These are phyloP conservation scores for Drosophila lutescens DNA, from an alignment of 2,888 invertebrate species.

Conservation along the genomic window DNA sequence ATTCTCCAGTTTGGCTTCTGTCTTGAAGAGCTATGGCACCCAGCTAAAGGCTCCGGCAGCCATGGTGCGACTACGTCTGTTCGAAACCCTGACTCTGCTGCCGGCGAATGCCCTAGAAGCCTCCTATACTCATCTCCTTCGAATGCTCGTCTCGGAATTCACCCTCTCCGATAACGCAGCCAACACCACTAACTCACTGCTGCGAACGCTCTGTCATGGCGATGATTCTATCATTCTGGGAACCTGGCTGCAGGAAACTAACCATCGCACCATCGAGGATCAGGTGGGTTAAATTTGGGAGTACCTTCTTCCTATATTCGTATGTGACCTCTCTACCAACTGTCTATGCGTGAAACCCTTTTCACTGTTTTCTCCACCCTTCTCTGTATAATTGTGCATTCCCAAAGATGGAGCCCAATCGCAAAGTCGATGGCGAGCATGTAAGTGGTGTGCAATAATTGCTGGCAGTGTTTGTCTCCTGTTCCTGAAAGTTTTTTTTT, in stretches of 20 bases:
- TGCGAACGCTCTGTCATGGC: conserved; percentile 92
- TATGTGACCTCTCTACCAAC: conserved; percentile 20
- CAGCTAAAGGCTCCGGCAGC: conserved; percentile 97
- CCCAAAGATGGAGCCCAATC: conserved; percentile 91
- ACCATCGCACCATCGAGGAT: conserved; percentile 98
- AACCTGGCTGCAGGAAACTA: conserved; percentile 97
- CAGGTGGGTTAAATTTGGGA: conserved; percentile 88
- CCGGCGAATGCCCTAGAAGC: conserved; percentile 93
- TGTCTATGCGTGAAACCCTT: conserved; percentile 15
- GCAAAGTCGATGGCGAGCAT: conserved; percentile 91
- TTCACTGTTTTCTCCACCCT: conserved; percentile 17
- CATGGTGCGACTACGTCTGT: conserved; percentile 95
- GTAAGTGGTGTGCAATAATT: conserved; percentile 86
- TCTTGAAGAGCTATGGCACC: conserved; percentile 95
- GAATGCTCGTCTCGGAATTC: conserved; percentile 97
- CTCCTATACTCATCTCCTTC: conserved; percentile 93
- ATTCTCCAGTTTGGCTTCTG: conserved; percentile 89
- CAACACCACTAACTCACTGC: conserved; percentile 93
- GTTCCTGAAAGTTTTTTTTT: neutral
- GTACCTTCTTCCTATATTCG: neutral
- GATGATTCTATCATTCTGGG: conserved; percentile 96
- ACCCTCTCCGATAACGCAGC: conserved; percentile 97
- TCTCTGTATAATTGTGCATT: conserved; percentile 30
- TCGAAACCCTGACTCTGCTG: conserved; percentile 92
- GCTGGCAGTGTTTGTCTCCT: neutral